Evolutionary conservation across 1,140 invertebrate species (phyloP), one percentile per base, ranked within the genome.

Genomic region (Bombus consobrinus): DNA sequence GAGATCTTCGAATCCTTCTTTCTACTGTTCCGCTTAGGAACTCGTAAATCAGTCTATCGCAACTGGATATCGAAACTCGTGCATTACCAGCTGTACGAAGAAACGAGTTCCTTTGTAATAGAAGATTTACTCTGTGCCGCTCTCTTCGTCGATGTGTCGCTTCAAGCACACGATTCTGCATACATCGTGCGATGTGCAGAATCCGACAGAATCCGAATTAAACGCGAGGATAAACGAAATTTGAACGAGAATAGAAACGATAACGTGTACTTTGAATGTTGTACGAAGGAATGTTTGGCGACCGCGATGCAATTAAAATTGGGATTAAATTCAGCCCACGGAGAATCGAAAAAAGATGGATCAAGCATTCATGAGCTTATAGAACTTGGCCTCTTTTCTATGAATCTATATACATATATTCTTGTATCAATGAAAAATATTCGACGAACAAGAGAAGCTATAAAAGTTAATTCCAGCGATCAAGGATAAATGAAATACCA

Each of bases 31-130:
- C 72, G 81, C 73, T 78, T 81, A 86, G 87, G 62, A 76, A 71
- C 39, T 76, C 59, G 83, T 90, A 90, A 90, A 90, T 90, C 85
- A 90, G 77, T 81, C 88, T 41, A 87, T 83, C 72, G 74, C 68
- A 47, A 39, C 73, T 72, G 74, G 41, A 77, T 78, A 68, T 62
- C 73, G 77, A n/a, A 37, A 69, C 37, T 71, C 37, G 73, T 78
- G 74, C 81, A 62, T 80, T 81, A 53, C 62, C 34, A 34, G 43
- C 22, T 25, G 13, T 18, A 57, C 73, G 22, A n/a, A 57, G 34
- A 37, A 74, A 43, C 82, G 84, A 78, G 75, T 66, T 64, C 22
- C 64, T 79, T 86, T 41, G 71, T 79, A 34, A 43, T 41, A n/a
- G 32, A 78, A 86, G 79, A 89, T 86, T 88, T 81, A 89, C 62